These are phyloP conservation scores for Drosophila lutescens DNA, from an alignment of 2,888 invertebrate species.

Conservation along the genomic window DNA sequence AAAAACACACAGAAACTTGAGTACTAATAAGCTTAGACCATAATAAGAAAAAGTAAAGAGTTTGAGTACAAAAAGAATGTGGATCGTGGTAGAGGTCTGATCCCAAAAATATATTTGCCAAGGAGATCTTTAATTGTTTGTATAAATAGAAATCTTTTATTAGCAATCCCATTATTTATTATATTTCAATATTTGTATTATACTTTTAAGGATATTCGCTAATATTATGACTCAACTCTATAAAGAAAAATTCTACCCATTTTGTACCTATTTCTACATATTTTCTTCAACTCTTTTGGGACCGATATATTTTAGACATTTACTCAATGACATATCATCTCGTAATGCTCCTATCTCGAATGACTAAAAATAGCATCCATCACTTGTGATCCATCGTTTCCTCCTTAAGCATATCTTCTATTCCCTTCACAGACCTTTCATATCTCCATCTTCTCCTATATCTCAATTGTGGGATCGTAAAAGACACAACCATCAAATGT, in stretches of 20 bases:
- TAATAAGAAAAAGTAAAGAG: conserved; percentile 1
- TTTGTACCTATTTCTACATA: too few species aligned
- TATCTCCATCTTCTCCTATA: conserved; percentile 5
- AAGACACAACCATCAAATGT: conserved; percentile 40
- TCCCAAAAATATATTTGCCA: conserved; percentile 1
- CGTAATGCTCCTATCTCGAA: neutral
- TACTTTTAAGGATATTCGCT: neutral
- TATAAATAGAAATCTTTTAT: conserved; percentile 8
- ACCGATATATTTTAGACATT: too few species aligned
- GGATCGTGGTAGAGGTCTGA: conserved; percentile 1
- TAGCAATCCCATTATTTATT: conserved; percentile 4
- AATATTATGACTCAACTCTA: neutral
- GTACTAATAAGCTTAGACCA: conserved; percentile 47
- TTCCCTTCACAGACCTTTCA: neutral
- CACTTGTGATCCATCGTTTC: conserved; percentile 8
- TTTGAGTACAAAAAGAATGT: conserved; percentile 1
- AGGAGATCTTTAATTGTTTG: conserved; percentile 1
- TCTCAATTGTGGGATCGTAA: conserved; percentile 33
- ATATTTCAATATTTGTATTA: too few species aligned
- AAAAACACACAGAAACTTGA: conserved; percentile 35
- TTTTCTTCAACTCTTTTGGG: neutral
- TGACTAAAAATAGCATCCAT: conserved; percentile 1
- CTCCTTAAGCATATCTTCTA: conserved; percentile 7
- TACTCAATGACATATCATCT: neutral
- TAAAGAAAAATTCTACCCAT: too few species aligned